A percentile compares a stretch with the other conserved stretches of the same genome.
Evolutionary conservation across 92 coral and sea anemone species (phyloP).

Genomic region (Bergia puertoricense): DNA sequence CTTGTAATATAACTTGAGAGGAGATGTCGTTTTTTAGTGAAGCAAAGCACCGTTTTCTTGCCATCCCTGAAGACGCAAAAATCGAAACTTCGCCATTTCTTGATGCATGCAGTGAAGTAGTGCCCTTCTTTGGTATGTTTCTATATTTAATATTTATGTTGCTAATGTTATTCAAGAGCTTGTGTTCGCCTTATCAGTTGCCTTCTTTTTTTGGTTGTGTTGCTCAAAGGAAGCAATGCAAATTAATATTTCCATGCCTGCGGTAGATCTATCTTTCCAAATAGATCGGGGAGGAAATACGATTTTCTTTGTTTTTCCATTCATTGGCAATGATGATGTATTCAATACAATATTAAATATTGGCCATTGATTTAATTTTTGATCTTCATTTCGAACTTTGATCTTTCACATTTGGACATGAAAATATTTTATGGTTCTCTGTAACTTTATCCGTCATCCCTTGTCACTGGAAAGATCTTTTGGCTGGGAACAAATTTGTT

Average conservation of each 20-base stretch:
- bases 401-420: background rate
- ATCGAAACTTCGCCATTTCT: constrained; percentile 88
- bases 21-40: constrained; percentile 87
- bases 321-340: background rate
- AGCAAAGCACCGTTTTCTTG: constrained; percentile 76
- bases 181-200: background rate
- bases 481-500: background rate
- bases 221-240: constrained; percentile 13
- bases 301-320: background rate
- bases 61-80: constrained; percentile 80
- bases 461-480: background rate
- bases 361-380: background rate
- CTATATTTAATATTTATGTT: background rate
- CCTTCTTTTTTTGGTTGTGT: constrained; percentile 7
- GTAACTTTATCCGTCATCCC: background rate
- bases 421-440: too few species aligned
- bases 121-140: constrained; percentile 94
- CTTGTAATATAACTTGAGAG: background rate
- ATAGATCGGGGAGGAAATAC: background rate
- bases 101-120: constrained; percentile 87
- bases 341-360: background rate
- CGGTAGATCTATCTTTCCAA: background rate
- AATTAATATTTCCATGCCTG: constrained; percentile 1
- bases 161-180: background rate
- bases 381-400: background rate